Percentiles rank a stretch among this genome's conserved stretches.
Conservation (phyloP, 2,797 vertebrate species). For the Syngnathus acus region DNA sequence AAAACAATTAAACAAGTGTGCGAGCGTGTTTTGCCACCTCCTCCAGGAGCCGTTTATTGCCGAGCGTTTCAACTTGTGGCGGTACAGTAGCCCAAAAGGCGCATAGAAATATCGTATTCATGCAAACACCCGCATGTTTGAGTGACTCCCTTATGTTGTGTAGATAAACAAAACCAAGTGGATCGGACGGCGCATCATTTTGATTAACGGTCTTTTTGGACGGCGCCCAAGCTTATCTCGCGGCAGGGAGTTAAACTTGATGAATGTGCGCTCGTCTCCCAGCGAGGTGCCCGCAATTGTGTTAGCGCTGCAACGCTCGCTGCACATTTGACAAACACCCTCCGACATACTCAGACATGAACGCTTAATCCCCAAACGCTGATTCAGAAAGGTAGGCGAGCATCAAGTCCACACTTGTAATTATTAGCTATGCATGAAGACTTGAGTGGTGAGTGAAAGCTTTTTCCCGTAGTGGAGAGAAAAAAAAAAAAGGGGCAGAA, state of each 20-base stretch:
- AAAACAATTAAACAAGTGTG: constrained; percentile 50
- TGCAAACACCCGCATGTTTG: constrained; percentile 38
- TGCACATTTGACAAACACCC: constrained; percentile 48
- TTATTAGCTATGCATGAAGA: constrained; percentile 93
- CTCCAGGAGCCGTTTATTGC: constrained; percentile 53
- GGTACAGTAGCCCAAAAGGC: no score
- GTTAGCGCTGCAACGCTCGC: constrained; percentile 29
- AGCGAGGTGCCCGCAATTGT: constrained; percentile 44
- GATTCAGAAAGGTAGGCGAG: constrained; percentile 39
- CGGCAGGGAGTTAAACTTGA: constrained; percentile 56
- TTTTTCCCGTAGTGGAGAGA: constrained; percentile 69
- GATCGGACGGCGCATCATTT: constrained; percentile 35
- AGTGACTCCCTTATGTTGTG: constrained; percentile 51
- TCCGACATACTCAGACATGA: constrained; percentile 46
- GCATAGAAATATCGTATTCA: constrained; percentile 26
- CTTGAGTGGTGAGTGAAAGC: constrained; percentile 85
- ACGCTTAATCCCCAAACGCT: constrained; percentile 36
- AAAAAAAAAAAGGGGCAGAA: constrained; percentile 62
- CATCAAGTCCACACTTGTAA: constrained; percentile 75
- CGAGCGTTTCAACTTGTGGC: constrained; percentile 9
- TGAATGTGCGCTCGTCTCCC: constrained; percentile 45
- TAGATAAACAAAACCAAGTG: constrained; percentile 46
- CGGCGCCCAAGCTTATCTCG: constrained; percentile 52
- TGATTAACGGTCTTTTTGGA: constrained; percentile 55
- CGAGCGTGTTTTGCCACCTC: constrained; percentile 48